Percentiles rank a stretch among this genome's conserved stretches.
phyloP scores from a whole-genome alignment of 2,888 invertebrate genomes.

The Phragmatobia fuliginosa region DNA sequence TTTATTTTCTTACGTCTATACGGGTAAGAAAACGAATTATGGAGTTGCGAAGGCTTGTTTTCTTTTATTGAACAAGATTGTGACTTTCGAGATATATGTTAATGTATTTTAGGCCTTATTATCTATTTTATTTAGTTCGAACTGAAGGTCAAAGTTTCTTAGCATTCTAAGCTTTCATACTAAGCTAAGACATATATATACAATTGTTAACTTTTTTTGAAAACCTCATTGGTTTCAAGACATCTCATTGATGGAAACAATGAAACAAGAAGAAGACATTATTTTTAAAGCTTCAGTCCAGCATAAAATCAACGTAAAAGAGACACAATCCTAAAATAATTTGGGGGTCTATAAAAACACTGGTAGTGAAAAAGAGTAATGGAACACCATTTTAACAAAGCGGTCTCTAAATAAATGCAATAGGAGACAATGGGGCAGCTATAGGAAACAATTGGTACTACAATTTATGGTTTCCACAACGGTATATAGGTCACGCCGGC shows the following conservation, averaged over 20 bases:
- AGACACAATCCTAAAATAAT: slow-evolving; percentile 19
- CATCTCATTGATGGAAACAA: neutral
- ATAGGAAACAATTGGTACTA: slow-evolving; percentile 78
- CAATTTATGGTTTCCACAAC: slow-evolving; percentile 75
- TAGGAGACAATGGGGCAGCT: slow-evolving; percentile 64
- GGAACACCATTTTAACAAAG: slow-evolving; percentile 56
- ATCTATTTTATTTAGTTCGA: neutral
- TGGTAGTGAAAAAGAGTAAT: slow-evolving; percentile 52
- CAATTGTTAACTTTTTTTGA: too few species aligned
- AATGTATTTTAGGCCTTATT: neutral
- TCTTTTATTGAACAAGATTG: slow-evolving; percentile 24
- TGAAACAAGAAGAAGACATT: neutral
- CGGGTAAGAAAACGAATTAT: slow-evolving; percentile 47
- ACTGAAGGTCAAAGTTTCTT: neutral
- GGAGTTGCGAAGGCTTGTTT: slow-evolving; percentile 29
- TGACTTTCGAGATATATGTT: slow-evolving; percentile 2
- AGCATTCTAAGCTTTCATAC: too few species aligned
- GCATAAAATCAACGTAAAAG: slow-evolving; percentile 12
- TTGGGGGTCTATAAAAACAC: slow-evolving; percentile 42
- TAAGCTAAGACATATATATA: too few species aligned
- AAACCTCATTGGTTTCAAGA: neutral
- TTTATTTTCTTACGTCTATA: slow-evolving; percentile 45
- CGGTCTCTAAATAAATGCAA: slow-evolving; percentile 60
- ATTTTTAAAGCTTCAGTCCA: neutral
- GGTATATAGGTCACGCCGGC: slow-evolving; percentile 62